Evolutionary conservation across 2,797 vertebrate species (phyloP), one percentile per base, ranked within the genome.

Genomic region (Pipistrellus pipistrellus): DNA sequence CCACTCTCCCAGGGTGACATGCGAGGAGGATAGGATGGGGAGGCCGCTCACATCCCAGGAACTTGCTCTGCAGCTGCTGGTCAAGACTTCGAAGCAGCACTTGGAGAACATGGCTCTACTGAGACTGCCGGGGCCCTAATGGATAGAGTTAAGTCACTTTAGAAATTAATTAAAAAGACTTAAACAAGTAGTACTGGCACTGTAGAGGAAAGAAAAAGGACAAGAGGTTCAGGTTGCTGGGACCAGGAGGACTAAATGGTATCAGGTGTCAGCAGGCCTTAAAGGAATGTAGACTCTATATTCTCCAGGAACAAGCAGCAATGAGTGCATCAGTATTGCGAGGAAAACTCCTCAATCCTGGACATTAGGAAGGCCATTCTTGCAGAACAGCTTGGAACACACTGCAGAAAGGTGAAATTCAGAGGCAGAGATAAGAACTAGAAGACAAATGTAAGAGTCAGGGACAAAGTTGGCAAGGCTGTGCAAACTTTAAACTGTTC

Each of bases 51-150:
- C 98, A 77, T 99, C 99, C 99, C 99, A 99, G 0, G 87, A 97
- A 44, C 86, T 97, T 35, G 96, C 96, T 66, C 94, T 97, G 94
- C 97, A 98, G 95, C 98, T 98, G 97, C 97, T 98, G 97, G 98
- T 99, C 78, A 99, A 98, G 95, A 99, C 98, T 97, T 99, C 99
- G 98, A 99, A 98, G 97, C 99, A 98, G 97, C 99, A 99, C 92
- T 98, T 98, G 3, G 99, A 99, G 98, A 99, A 99, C 95, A 99
- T 97, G 0, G 99, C 99, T 98, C 98, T 98, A 91, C 97, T 98
- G 96, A 99, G 98, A 98, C 99, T 96, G 57, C 98, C 98, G 11
- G 99, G 99, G 66, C 99, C 99, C 99, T 99, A 96, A 96, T 92
- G 77, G 76, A 96, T 91, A 94, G 13, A 94, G 20, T 35, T 48